These are phyloP conservation scores for Jaculus jaculus DNA, from an alignment of 2,113 vertebrate species.

Conservation along the genomic window DNA sequence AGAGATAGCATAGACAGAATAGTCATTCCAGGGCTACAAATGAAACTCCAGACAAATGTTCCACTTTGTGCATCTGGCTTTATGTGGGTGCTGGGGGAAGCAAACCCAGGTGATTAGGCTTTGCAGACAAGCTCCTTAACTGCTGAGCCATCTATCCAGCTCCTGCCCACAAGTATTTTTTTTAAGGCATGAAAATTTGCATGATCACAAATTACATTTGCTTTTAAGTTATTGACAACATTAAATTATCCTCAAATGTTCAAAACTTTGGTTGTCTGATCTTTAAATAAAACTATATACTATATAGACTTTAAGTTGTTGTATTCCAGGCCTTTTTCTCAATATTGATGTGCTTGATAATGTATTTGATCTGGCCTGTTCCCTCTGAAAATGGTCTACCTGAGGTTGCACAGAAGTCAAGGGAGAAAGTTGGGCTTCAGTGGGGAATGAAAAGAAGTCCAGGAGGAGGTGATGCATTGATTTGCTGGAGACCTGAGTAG, in stretches of 20 bases:
- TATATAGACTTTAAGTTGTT: neutral
- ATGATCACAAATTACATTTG: constrained; percentile 18
- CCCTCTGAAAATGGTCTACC: neutral
- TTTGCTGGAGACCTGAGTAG: neutral
- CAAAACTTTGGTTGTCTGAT: neutral
- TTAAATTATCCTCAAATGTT: constrained; percentile 16
- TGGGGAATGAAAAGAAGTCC: neutral
- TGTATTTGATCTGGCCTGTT: constrained; percentile 23
- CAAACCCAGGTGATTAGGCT: too few species aligned
- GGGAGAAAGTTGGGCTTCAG: neutral
- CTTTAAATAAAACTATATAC: constrained; percentile 39
- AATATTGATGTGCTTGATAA: neutral
- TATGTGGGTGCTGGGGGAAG: too few species aligned
- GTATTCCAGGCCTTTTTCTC: neutral
- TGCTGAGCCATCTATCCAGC: too few species aligned
- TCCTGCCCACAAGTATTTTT: neutral
- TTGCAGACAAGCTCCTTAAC: too few species aligned
- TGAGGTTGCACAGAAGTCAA: neutral
- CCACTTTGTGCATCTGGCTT: too few species aligned
- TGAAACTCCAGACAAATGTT: too few species aligned
- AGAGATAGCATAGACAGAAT: too few species aligned
- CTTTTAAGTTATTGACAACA: constrained; percentile 31
- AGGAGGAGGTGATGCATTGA: neutral
- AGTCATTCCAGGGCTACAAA: too few species aligned
- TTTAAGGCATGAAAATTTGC: neutral